Base-by-base conservation (phyloP, 2,888 invertebrate species). In the Xanthorhoe designata region DNA sequence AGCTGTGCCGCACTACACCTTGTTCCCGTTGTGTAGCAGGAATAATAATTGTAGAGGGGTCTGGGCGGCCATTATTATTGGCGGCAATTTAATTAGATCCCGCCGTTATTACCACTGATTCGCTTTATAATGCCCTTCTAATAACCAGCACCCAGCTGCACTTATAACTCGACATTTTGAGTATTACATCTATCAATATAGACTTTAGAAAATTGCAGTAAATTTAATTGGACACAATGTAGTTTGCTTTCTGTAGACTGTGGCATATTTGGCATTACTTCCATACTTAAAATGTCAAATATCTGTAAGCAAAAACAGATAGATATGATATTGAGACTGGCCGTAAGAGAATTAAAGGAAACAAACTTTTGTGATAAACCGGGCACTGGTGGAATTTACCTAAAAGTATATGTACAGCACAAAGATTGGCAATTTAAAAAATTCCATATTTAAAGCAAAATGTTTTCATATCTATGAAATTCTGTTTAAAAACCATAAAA, bases 61-160 rank as follows among this genome's bases (percentile, higher is more conserved):
- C 88, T 86, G 84, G 90, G 91, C 85, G 86, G 87, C 91, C 90
- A 90, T 92, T 92, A 92, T 93, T 91, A 92, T 90, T 85, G 90
- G 91, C 86, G 87, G 90, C 92, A 91, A 92, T 93, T 93, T 92
- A 93, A 93, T 93, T 93, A 92, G 90, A 92, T 88, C 89, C 92
- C 90, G 85, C 81, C 87, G 85, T 87, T 91, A 92, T 89, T 91
- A 90, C 91, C 88, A 87, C 89, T 90, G 92, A 92, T 92, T 92
- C 90, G 85, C 88, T 90, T 88, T 89, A 87, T 89, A 92, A 91
- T 90, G 83, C 86, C 84, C 81, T 81, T 85, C 86, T 90, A 88
- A 90, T 88, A 87, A 79, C 83, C 79, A 60, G 71, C 78, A 50
- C 49, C 47, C 54, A 62, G 63, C 61, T 80, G 80, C 79, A 83